These are phyloP conservation scores for Andrena bicolor DNA, from an alignment of 2,888 invertebrate genomes.

Conservation along the genomic window DNA sequence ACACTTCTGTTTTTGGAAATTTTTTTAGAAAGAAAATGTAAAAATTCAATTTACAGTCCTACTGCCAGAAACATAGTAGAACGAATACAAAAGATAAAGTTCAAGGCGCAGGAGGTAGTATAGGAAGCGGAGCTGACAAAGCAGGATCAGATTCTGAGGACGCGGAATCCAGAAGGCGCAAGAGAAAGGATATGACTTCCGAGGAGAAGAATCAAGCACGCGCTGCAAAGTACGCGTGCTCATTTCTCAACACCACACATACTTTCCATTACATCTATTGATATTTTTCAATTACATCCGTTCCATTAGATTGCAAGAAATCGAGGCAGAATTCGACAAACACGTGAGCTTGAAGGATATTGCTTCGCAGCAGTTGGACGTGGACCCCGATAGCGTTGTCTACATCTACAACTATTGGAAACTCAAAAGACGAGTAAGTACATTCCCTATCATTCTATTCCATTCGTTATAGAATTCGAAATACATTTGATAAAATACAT, in stretches of 20 bases:
- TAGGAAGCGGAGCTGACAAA: constrained; percentile 79
- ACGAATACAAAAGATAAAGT: constrained; percentile 94
- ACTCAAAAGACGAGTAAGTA: constrained; percentile 94
- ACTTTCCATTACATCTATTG: neutral
- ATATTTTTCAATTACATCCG: constrained; percentile 12
- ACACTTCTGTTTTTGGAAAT: constrained; percentile 25
- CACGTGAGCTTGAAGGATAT: constrained; percentile 95
- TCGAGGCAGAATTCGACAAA: constrained; percentile 97
- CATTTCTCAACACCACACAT: neutral
- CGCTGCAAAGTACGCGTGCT: constrained; percentile 88
- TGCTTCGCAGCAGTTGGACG: constrained; percentile 91
- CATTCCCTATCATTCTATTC: neutral
- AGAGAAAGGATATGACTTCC: constrained; percentile 96
- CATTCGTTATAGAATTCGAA: neutral
- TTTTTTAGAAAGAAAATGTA: constrained; percentile 17
- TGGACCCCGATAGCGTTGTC: constrained; percentile 94
- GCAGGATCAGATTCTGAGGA: constrained; percentile 90
- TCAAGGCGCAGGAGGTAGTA: constrained; percentile 78
- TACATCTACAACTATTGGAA: constrained; percentile 99
- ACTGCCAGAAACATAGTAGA: constrained; percentile 98
- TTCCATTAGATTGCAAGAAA: constrained; percentile 91
- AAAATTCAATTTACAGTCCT: constrained; percentile 88
- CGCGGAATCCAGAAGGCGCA: constrained; percentile 93
- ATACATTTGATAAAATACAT: neutral
- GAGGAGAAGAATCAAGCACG: constrained; percentile 97